Evolutionary conservation across 2,888 invertebrate genomes (phyloP).

Genomic region (Drosophila colorata): DNA sequence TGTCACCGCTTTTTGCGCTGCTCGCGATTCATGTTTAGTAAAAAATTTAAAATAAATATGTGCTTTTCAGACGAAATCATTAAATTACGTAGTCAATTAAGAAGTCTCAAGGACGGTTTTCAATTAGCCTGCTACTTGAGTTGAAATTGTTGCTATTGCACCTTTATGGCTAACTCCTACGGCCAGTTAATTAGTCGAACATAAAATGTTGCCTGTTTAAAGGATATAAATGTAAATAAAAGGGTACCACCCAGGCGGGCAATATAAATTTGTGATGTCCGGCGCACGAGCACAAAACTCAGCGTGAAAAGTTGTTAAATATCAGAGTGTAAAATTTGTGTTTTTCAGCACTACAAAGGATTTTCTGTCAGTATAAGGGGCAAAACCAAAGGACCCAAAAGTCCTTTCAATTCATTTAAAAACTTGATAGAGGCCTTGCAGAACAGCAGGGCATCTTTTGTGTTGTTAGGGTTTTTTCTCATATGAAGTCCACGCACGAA

Average conservation of each 20-base stretch:
- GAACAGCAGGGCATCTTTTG: slow-evolving; percentile 7
- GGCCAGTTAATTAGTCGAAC: slow-evolving; percentile 22
- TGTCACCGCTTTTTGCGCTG: neutral
- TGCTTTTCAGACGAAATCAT: slow-evolving; percentile 4
- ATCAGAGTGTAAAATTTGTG: slow-evolving; percentile 6
- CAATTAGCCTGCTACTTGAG: slow-evolving; percentile 7
- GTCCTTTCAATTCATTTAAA: slow-evolving; percentile 50
- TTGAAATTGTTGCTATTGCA: neutral
- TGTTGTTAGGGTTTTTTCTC: neutral
- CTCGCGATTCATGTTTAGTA: neutral
- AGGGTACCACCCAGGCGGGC: neutral
- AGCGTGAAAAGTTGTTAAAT: slow-evolving; percentile 27
- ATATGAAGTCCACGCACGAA: neutral
- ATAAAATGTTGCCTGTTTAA: slow-evolving; percentile 13
- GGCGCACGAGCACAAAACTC: slow-evolving; percentile 1
- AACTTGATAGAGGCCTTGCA: slow-evolving; percentile 39
- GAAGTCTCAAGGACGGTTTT: neutral
- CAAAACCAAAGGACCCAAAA: neutral
- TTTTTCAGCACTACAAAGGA: neutral
- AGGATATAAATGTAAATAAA: neutral
- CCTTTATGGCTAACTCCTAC: slow-evolving; percentile 1
- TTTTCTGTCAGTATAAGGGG: neutral
- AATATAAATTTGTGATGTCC: neutral
- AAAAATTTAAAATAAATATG: slow-evolving; percentile 12
- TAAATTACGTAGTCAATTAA: slow-evolving; percentile 35